Evolutionary conservation across 2,113 vertebrate species (phyloP), one percentile per base, ranked within the genome.

Genomic region (Egretta garzetta): DNA sequence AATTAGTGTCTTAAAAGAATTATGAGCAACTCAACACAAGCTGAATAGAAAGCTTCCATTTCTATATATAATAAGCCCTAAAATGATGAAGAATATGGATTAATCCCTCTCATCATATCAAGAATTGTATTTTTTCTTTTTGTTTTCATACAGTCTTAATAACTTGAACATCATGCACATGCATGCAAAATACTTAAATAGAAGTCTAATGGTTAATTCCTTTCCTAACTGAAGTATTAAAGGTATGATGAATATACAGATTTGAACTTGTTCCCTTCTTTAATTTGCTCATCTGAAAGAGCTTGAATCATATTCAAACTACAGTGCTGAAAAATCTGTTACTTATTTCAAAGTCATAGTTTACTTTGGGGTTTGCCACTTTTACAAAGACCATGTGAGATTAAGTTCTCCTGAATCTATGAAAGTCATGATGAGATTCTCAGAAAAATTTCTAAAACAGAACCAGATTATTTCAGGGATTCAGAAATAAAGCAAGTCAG

Each of bases 1-100:
- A 97, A 96, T 95, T 86, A 95, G 85, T 79, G 81, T 91, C 77
- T 96, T 89, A 87, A 89, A 94, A 95, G 95, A 97, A 96, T 97
- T 94, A 94, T 66, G 86, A 97, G 60, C 85, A 73, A 94, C 74
- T 95, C 73, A 95, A 82, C 11, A 33, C 23, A 83, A 87, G 71
- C 67, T 97, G 82, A 93, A 91, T 96, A 95, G 93, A 96, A 32
- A 33, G 87, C 37, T 94, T 86, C 77, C 9, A 89, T 82, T 95
- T 86, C 79, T 94, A 81, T 77, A 62, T 74, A 94, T 92, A 95
- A 96, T 73, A 92, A 49, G 71, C 23, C 43, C 24, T 68, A 94
- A 80, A 95, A 39, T 91, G 59, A 70, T 67, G 59, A 89, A 75
- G 37, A 87, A 43, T 89, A 94, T 92, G 68, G 90, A 91, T 88